Base-by-base conservation (phyloP, 1,140 invertebrate genomes). In the Bombus ignitus region DNA sequence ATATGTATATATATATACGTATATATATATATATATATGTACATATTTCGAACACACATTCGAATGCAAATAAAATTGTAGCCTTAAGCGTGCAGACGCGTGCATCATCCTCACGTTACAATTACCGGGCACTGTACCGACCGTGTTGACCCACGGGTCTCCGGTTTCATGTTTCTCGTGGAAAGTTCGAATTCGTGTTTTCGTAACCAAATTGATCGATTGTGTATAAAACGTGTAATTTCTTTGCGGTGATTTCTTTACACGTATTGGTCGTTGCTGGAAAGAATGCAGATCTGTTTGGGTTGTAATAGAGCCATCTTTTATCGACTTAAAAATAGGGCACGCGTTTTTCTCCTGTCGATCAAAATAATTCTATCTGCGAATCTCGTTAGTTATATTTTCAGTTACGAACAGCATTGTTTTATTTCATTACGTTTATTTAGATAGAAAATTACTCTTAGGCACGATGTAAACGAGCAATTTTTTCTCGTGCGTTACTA, bases 51-150 rank as follows among this genome's bases (percentile, higher is more conserved):
- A 53, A 53, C 37, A 65, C 37, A 22, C 35, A 5, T 28, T 47
- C 47, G 70, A 71, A 81, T 81, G 80, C 80, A 81, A 81, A 81
- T 81, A 73, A 81, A 81, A 81, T 81, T 71, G 70, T 62, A 81
- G 80, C 80, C 80, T 81, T 15, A 62, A 81, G 80, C 70, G 37
- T 42, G 47, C 68, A 71, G 53, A 59, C 80, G 80, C 80, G 47
- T 81, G 68, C 78, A 70, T 70, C 78, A 70, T 80, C 65, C 65
- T 53, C 78, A 44, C 70, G 68, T 57, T 81, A 71, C 80, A 73
- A 73, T 81, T 81, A 72, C 68, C 68, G 68, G 37, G 37, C 68
- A 53, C 65, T 68, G 32, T 47, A 47, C 65, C 42, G 65, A 42
- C 8, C 62, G 65, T 53, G 53, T 57, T 81, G 68, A 71, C 47